Percentiles rank a stretch among this genome's conserved stretches.
Evolutionary conservation across 1,140 invertebrate genomes (phyloP).

Genomic region (Zaprionus ornatus): DNA sequence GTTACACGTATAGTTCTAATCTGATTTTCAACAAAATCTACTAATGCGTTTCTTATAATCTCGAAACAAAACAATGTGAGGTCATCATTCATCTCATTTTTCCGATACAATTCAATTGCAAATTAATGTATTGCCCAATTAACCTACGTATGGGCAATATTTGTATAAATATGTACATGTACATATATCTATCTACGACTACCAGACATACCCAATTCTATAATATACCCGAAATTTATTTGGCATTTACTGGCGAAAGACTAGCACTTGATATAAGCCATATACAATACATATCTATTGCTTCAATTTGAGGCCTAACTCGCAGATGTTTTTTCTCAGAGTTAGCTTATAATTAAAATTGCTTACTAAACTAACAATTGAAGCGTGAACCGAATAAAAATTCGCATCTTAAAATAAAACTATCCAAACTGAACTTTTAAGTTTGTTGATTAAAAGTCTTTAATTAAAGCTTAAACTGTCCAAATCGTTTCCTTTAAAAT

Average conservation of each 20-base stretch:
- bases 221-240: neutral
- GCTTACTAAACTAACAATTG: conserved; percentile 20
- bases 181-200: neutral
- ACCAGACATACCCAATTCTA: neutral
- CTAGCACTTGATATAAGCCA: conserved; percentile 13
- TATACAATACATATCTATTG: neutral
- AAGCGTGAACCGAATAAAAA: neutral
- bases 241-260: neutral
- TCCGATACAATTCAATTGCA: conserved; percentile 1
- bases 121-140: neutral
- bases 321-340: conserved; percentile 30
- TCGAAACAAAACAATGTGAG: neutral
- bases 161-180: neutral
- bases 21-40: neutral
- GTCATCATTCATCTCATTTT: neutral
- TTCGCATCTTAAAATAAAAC: neutral
- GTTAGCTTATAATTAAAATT: conserved; percentile 20
- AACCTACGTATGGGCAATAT: neutral
- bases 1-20: too few relatives aligned
- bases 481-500: neutral
- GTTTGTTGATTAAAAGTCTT: too few relatives aligned
- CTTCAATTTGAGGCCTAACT: neutral
- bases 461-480: too few relatives aligned
- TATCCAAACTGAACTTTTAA: too few relatives aligned
- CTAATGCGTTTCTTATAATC: neutral